A percentile compares a stretch with the other conserved stretches of the same genome.
These are phyloP conservation scores for Sabatieria punctata DNA, from an alignment of 2,888 invertebrate genomes.

Conservation along the genomic window DNA sequence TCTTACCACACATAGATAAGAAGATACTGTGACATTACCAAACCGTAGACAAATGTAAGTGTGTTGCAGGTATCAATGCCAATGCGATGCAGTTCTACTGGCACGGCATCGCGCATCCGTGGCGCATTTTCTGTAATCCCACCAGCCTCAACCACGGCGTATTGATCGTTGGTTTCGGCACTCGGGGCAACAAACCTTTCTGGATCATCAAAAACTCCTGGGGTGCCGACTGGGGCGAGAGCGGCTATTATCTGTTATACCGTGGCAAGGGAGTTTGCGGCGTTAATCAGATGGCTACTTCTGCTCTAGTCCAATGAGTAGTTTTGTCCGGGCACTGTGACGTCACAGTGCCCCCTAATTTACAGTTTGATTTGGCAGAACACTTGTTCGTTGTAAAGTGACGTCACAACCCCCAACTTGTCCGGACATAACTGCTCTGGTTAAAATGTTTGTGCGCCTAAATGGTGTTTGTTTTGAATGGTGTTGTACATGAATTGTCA, in stretches of 20 bases:
- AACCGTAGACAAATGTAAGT: too few species aligned
- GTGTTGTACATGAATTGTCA: too few species aligned
- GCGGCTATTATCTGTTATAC: conserved; percentile 23
- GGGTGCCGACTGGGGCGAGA: conserved; percentile 26
- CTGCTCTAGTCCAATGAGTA: conserved; percentile 43
- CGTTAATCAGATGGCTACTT: conserved; percentile 71
- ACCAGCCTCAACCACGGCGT: conserved; percentile 27
- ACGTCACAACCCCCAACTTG: too few species aligned
- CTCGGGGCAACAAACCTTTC: conserved; percentile 17
- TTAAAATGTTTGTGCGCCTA: too few species aligned
- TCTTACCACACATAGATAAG: too few species aligned
- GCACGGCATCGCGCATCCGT: conserved; percentile 28
- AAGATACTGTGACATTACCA: too few species aligned
- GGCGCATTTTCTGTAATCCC: conserved; percentile 19
- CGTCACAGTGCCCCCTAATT: too few species aligned
- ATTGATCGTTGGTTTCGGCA: conserved; percentile 28
- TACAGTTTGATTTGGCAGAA: too few species aligned
- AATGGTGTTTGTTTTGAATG: too few species aligned
- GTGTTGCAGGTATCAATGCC: conserved; percentile 30
- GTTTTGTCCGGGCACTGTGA: too few species aligned
- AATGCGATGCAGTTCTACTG: conserved; percentile 30
- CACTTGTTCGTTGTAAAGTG: too few species aligned
- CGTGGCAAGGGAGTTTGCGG: conserved; percentile 64
- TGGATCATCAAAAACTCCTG: conserved; percentile 30
- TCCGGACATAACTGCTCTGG: too few species aligned